Percentiles rank a stretch among this genome's conserved stretches.
phyloP scores from a whole-genome alignment of 2,888 invertebrate species.

The Nymphalis polychloros region DNA sequence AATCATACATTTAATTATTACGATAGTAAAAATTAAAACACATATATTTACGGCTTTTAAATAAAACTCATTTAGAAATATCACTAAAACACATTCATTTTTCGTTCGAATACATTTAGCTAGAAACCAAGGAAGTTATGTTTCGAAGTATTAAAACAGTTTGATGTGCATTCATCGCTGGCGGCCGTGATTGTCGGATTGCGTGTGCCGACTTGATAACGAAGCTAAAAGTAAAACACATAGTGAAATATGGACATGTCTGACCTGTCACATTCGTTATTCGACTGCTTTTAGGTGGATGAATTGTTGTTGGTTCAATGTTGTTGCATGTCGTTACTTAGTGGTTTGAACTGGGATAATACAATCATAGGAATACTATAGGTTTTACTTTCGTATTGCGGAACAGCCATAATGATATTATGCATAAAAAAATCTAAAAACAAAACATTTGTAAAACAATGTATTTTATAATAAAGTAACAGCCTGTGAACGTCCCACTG shows the following conservation, averaged over 20 bases:
- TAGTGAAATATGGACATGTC: conserved; percentile 54
- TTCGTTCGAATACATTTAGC: conserved; percentile 45
- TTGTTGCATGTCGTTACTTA: conserved; percentile 6
- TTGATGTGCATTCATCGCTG: conserved; percentile 67
- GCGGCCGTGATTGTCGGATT: conserved; percentile 65
- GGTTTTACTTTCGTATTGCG: background rate
- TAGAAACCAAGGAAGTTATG: conserved; percentile 55
- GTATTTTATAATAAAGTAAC: too few species aligned
- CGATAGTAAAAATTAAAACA: too few species aligned
- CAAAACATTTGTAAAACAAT: too few species aligned
- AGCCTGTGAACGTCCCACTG: too few species aligned
- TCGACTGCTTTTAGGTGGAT: conserved; percentile 29
- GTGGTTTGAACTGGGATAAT: background rate
- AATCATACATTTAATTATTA: too few species aligned
- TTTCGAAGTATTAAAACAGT: conserved; percentile 69
- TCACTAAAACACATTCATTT: conserved; percentile 45
- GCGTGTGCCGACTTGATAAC: conserved; percentile 73
- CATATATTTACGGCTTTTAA: too few species aligned
- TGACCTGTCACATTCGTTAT: conserved; percentile 26
- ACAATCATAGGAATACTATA: background rate
- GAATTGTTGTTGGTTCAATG: conserved; percentile 19
- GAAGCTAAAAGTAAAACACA: conserved; percentile 61
- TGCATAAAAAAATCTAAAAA: too few species aligned
- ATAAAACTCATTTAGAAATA: background rate
- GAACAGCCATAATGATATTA: too few species aligned